Percentiles rank a stretch among this genome's conserved stretches.
phyloP scores from a whole-genome alignment of 2,888 invertebrate species.

The Crioceris asparagi region DNA sequence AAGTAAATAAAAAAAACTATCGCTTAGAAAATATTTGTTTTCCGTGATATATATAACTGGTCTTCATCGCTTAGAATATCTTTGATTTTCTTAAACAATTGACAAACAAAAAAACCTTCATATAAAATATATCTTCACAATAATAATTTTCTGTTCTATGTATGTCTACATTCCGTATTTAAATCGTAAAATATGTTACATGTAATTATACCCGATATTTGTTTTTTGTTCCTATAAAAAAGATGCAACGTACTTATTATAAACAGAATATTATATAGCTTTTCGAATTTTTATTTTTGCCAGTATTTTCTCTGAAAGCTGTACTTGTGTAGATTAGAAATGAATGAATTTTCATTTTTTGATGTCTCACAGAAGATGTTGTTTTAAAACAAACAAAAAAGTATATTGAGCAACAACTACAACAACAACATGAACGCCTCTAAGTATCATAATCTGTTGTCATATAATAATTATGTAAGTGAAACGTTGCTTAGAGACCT shows the following conservation, averaged over 20 bases:
- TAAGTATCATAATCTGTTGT: constrained; percentile 1
- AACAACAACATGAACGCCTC: too few relatives aligned
- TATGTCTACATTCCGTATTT: constrained; percentile 14
- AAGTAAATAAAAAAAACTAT: too few relatives aligned
- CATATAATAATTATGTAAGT: too few relatives aligned
- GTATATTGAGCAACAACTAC: too few relatives aligned
- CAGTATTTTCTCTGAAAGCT: constrained; percentile 30
- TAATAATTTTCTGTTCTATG: not conserved
- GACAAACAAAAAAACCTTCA: too few relatives aligned
- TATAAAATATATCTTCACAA: too few relatives aligned
- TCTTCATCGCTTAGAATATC: too few relatives aligned
- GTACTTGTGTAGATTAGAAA: constrained; percentile 23
- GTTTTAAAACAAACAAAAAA: constrained; percentile 19
- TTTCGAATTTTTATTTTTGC: constrained; percentile 24
- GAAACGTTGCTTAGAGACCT: constrained; percentile 9
- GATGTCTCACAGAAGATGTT: constrained; percentile 26
- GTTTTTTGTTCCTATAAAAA: constrained; percentile 27
- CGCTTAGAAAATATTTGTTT: too few relatives aligned
- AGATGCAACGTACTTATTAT: constrained; percentile 30
- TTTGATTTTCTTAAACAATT: too few relatives aligned
- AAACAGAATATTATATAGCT: too few relatives aligned
- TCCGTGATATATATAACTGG: too few relatives aligned
- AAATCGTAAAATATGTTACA: constrained; percentile 10
- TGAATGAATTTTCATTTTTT: constrained; percentile 23
- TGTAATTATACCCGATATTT: constrained; percentile 11